Base-by-base conservation (phyloP, 2,888 invertebrate genomes). In the Carcina quercana region DNA sequence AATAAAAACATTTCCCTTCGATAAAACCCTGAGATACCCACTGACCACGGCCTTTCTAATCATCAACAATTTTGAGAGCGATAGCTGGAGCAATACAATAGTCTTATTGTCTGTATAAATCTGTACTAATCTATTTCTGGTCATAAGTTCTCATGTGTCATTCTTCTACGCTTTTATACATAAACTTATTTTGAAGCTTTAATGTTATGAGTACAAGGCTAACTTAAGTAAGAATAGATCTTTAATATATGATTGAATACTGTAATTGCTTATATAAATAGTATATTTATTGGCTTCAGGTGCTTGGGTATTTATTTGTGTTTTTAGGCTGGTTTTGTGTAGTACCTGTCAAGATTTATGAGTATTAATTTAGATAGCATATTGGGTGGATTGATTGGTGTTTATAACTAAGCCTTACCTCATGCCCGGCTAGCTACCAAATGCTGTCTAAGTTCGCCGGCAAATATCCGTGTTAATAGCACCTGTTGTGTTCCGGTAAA, bases 201-300 rank as follows among this genome's bases (percentile, higher is more conserved):
- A 80, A 78, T 64, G 44, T 65, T 58, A 47, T 59, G 45, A 79
- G 82, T 82, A 82, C 80, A 80, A 76, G 66, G 61, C 56, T 71
- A 59, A 56, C 47, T 49, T 52, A 45, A 32, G 35, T 59, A 50
- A 55, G 53, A 42, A 58, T 57, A 64, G 50, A 64, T 50, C 34
- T 59, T 49, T 71, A 74, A 71, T 67, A 73, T 76, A 69, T 70
- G 58, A 58, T 65, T 67, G n/a, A n/a, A n/a, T n/a, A n/a, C n/a
- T n/a, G n/a, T 68, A 37, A 52, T 61, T 59, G 54, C 56, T 58
- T 67, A 22, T 67, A 19, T 51, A 61, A 65, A 60, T 59, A 58
- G 55, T 68, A 68, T 71, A 67, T 74, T 71, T 70, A 67, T 67
- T 63, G 49, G 73, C 68, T 73, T 73, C 53, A 58, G 82, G 80